Percentiles rank a stretch among this genome's conserved stretches.
phyloP scores from a whole-genome alignment of 2,797 vertebrate species.

The Geotrypetes seraphini region DNA sequence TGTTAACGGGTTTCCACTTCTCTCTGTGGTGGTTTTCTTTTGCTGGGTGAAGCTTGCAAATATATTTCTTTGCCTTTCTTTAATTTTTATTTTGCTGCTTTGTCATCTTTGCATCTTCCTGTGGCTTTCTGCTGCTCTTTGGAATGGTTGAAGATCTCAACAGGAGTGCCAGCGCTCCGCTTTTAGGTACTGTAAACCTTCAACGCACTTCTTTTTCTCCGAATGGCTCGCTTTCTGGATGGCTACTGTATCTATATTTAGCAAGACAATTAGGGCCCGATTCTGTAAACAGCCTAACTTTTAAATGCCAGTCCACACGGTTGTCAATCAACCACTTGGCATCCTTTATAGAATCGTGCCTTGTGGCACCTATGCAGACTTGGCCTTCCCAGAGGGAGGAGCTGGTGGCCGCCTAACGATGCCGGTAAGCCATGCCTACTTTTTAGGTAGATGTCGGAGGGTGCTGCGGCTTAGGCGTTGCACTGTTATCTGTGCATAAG shows the following conservation, averaged over 20 bases:
- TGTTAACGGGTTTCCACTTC: conserved; percentile 29
- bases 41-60: conserved; percentile 37
- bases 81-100: conserved; percentile 55
- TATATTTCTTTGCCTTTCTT: conserved; percentile 41
- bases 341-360: too few species aligned
- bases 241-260: neutral
- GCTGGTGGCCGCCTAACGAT: too few species aligned
- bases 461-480: too few species aligned
- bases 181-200: conserved; percentile 80
- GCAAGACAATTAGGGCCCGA: too few species aligned
- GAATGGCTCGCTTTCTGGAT: conserved; percentile 2
- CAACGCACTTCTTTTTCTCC: conserved; percentile 26
- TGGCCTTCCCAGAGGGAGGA: too few species aligned
- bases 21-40: conserved; percentile 39
- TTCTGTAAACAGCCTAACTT: too few species aligned
- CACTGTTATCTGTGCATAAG: too few species aligned
- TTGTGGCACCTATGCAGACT: too few species aligned
- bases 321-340: too few species aligned
- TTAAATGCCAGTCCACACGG: too few species aligned
- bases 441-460: too few species aligned
- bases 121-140: conserved; percentile 59
- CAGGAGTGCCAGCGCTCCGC: conserved; percentile 90
- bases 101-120: conserved; percentile 53
- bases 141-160: conserved; percentile 75
- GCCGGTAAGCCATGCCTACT: too few species aligned